Evolutionary conservation across 92 coral and sea anemone species (phyloP), one percentile per base, ranked within the genome.

Genomic region (Bergia sp.): DNA sequence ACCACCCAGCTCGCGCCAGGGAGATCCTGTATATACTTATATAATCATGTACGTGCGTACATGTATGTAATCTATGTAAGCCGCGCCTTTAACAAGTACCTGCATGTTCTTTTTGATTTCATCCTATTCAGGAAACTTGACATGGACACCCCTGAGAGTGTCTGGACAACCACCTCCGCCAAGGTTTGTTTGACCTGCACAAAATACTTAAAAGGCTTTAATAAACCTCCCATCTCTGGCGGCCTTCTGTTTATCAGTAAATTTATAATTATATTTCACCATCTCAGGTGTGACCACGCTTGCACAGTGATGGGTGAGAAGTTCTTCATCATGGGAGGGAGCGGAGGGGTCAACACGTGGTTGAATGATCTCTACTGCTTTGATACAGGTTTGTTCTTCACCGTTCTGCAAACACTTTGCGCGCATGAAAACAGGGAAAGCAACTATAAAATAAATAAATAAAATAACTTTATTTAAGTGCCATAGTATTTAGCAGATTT

Each of bases 291-390:
- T 86, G 98, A 95, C 72, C 98, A 95, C 50, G 98, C 93, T 5
- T 93, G 95, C 49, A 79, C 98, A 12, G 98, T 95, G 43, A 88
- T 92, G 75, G 98, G 95, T 72, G 98, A 95, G 38, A 95, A 89
- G 89, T 93, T 95, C 73, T 95, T 93, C 89, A 89, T 95, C 40
- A 88, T 88, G 88, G 98, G 98, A 3, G 98, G 98, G 37, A 93
- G 92, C 77, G 96, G 96, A 58, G 98, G 95, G 23, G 92, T 90
- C 42, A 86, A 82, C 80, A 72, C 91, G 43, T 95, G 98, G 96
- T 85, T 88, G 49, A 92, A 95, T 81, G 96, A 95, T 57, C 75
- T 95, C 8, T 90, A 95, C 82, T 79, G 91, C 91, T 95, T 95
- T 89, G 98, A 95, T 47, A 94, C 98, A 86, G 98, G 98, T 92